Base-by-base conservation (phyloP, 2,797 vertebrate genomes). In the Moxostoma hubbsi region DNA sequence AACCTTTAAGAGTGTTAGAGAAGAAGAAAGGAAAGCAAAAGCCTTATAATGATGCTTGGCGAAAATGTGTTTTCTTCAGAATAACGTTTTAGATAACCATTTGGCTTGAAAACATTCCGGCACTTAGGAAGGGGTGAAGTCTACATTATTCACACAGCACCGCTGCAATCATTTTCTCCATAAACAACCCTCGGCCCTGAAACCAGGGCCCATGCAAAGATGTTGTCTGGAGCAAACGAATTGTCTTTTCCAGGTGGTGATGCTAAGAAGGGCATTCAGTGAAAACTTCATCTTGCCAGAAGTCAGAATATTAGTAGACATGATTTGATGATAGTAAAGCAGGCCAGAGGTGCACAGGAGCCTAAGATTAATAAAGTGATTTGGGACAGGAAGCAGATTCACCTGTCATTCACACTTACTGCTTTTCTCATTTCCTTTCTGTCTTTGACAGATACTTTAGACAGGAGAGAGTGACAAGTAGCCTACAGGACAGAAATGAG, bases 371-470 rank as follows among this genome's bases (percentile, higher is more conserved):
- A 80, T 68, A 43, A 54, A 80, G 77, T 71, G 78, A 53, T 78
- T 65, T 57, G 7, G 54, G 58, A 73, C 66, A 59, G 59, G 24
- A 58, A 77, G 77, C 73, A 75, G 70, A 53, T 67, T 47, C 45
- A 7, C 65, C 36, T 50, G 46, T 65, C 75, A 68, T 76, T 95
- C 93, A 68, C 94, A 98, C 97, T 98, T 99, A 99, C 97, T 96
- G 97, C 94, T 99, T 98, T 98, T 98, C 97, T 99, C 96, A 95
- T 97, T 97, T 98, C 97, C 97, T 98, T 97, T 99, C 97, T 99
- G 95, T 98, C 97, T 97, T 98, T 99, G 94, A 97, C 94, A 94
- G 97, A 96, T 94, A 97, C 97, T 96, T 98, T 99, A 97, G 95
- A 98, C 97, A 98, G 97, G 94, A 99, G 97, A 96, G 97, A 99